A percentile compares a stretch with the other conserved stretches of the same genome.
Conservation (phyloP, 1,140 invertebrate species). For the Penaeus indicus region DNA sequence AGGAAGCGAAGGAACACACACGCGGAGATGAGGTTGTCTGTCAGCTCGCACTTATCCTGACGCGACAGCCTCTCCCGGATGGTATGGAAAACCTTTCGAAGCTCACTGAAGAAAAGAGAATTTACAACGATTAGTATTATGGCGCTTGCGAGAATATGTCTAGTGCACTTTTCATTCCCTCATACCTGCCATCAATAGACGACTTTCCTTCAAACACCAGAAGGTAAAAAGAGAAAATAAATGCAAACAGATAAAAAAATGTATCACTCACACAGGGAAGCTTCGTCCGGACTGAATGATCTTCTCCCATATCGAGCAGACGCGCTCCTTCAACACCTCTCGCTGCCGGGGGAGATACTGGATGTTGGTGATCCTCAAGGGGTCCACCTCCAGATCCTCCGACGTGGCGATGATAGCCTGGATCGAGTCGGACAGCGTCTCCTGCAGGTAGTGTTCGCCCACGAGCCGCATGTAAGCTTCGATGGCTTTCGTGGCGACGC, state of each 20-base stretch:
- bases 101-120: constrained; percentile 74
- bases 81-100: constrained; percentile 89
- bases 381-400: constrained; percentile 83
- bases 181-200: too few species aligned
- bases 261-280: constrained; percentile 77
- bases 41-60: constrained; percentile 85
- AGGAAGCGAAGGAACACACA: constrained; percentile 91
- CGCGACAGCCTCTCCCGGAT: constrained; percentile 83
- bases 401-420: constrained; percentile 78
- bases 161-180: too few species aligned
- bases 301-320: constrained; percentile 87
- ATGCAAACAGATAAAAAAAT: too few species aligned
- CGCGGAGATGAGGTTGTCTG: constrained; percentile 93
- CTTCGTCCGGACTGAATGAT: constrained; percentile 84
- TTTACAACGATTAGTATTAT: background rate
- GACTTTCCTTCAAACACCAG: too few species aligned
- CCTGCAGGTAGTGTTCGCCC: constrained; percentile 91
- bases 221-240: background rate
- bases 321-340: constrained; percentile 83
- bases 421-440: constrained; percentile 84
- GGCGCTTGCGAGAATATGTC: too few species aligned
- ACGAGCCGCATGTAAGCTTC: constrained; percentile 95
- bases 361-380: constrained; percentile 80
- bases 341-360: constrained; percentile 84
- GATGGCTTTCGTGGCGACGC: constrained; percentile 96